Evolutionary conservation across 2,797 vertebrate genomes (phyloP).

Genomic region (Pangasius macronema): DNA sequence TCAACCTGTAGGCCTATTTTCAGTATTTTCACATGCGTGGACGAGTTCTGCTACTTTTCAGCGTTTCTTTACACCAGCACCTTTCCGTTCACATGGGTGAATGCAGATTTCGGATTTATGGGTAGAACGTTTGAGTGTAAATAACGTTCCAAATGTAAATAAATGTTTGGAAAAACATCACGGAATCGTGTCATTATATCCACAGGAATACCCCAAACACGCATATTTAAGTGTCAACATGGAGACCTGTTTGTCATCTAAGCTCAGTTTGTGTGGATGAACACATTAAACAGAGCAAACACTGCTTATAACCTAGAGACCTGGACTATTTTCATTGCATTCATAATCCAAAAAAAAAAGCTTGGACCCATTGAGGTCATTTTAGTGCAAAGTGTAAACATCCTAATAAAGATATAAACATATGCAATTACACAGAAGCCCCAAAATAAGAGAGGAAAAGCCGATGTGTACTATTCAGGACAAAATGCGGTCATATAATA

Average conservation of each 20-base stretch:
- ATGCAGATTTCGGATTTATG: constrained; percentile 59
- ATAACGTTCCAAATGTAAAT: constrained; percentile 71
- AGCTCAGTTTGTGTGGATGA: neutral
- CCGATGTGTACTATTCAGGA: neutral
- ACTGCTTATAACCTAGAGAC: neutral
- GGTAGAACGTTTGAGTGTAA: constrained; percentile 66
- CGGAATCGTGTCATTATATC: constrained; percentile 39
- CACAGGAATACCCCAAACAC: neutral
- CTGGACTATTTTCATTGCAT: neutral
- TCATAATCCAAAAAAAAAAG: neutral
- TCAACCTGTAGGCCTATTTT: constrained; percentile 19
- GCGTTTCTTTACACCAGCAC: constrained; percentile 32
- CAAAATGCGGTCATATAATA: neutral
- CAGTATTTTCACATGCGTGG: constrained; percentile 36
- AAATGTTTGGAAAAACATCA: constrained; percentile 68
- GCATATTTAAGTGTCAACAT: neutral
- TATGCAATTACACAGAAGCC: neutral
- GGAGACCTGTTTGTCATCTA: neutral
- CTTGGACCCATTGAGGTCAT: too few species aligned
- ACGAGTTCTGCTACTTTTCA: constrained; percentile 42
- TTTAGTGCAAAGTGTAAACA: neutral
- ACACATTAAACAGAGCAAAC: neutral
- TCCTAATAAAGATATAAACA: neutral
- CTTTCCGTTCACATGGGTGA: constrained; percentile 47
- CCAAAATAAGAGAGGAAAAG: neutral